These are phyloP conservation scores for Perccottus glenii DNA, from an alignment of 2,113 vertebrate species.

Conservation along the genomic window DNA sequence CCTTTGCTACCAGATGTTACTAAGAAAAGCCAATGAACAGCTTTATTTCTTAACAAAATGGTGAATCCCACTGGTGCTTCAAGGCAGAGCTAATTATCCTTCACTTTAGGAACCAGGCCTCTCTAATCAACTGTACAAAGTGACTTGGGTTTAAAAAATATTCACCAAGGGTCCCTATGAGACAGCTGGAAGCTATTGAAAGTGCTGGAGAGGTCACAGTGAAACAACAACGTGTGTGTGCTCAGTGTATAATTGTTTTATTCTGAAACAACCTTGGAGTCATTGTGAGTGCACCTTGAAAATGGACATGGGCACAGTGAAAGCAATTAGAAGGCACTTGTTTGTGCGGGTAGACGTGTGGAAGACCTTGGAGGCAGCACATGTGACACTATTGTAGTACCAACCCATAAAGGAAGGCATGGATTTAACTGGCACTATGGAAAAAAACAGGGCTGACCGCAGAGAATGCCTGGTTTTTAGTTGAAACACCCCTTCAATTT, in stretches of 20 bases:
- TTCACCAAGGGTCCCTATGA: constrained; percentile 60
- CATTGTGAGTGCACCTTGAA: constrained; percentile 55
- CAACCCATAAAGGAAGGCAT: constrained; percentile 44
- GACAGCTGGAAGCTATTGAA: constrained; percentile 73
- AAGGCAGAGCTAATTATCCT: constrained; percentile 66
- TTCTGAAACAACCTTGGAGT: constrained; percentile 73
- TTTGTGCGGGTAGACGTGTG: constrained; percentile 71
- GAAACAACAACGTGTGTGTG: constrained; percentile 48
- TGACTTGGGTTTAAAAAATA: constrained; percentile 56
- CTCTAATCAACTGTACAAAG: constrained; percentile 65
- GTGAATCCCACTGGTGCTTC: constrained; percentile 21
- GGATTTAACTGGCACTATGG: constrained; percentile 55
- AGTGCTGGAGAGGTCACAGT: constrained; percentile 43
- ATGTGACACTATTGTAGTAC: constrained; percentile 40
- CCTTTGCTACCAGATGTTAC: no score
- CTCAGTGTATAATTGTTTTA: constrained; percentile 69
- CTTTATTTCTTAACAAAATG: constrained; percentile 3
- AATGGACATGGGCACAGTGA: constrained; percentile 55
- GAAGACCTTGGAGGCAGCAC: constrained; percentile 64
- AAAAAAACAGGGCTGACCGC: constrained; percentile 42
- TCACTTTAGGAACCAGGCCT: constrained; percentile 61
- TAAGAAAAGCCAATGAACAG: no score
- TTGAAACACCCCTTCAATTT: constrained; percentile 46
- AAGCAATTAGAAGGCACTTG: constrained; percentile 64
- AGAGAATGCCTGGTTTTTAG: constrained; percentile 36